Base-by-base conservation (phyloP, 2,888 invertebrate genomes). In the Xanthorhoe spadicearia region DNA sequence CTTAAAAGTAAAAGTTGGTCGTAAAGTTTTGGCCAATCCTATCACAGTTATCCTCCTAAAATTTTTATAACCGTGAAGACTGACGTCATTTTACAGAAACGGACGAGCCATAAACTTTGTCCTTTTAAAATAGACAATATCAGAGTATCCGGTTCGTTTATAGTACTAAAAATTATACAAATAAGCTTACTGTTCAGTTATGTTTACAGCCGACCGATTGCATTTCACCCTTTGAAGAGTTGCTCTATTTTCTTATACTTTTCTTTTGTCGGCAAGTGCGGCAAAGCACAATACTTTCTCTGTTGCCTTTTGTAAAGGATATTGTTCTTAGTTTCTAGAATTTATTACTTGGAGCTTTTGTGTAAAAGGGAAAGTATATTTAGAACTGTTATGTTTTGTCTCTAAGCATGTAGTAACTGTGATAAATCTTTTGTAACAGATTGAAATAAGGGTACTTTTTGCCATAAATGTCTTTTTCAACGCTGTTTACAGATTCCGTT, bases 1-100 rank as follows among this genome's bases (percentile, higher is more conserved):
- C 74, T 72, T 77, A 74, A 81, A 79, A 80, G 82, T 79, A 79
- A 83, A 79, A 83, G 82, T 78, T 51, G 60, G 55, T 72, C 74
- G 76, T 80, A 74, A 80, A 78, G 71, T 72, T 72, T 69, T 63
- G 66, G 73, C 61, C 73, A 74, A 63, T 72, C 63, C 70, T 58
- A 70, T 69, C 46, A 58, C 51, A 55, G 58, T 61, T 81, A 80
- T 78, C 76, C 76, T 79, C 76, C 75, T 68, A 49, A 68, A 61
- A 62, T 68, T 67, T 32, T 23, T 23, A 3, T 61, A 62, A 59
- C 73, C 73, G 69, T 78, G 72, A 75, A 77, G 63, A 35, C 17
- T 48, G 54, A 49, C 48, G 52, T 61, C 28, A 18, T 56, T 17
- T n/a, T 38, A 43, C 38, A 2, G 13, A 13, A 43, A 43, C 38